Conservation (phyloP, 2,888 invertebrate genomes). For the Drosophila kuntzei region DNA sequence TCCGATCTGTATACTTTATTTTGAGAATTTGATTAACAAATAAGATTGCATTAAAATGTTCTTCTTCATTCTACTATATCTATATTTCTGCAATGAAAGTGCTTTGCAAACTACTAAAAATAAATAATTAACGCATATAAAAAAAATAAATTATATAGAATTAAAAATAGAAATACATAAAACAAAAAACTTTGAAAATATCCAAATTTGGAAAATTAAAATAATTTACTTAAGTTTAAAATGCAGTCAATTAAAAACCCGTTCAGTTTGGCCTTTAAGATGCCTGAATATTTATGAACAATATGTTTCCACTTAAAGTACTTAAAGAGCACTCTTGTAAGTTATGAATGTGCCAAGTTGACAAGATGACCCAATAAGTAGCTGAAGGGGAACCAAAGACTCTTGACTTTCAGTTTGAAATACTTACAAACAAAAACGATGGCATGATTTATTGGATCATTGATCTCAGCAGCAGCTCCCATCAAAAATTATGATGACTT, state of each 20-base stretch:
- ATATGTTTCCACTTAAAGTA: conserved; percentile 31
- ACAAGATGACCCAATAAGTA: conserved; percentile 32
- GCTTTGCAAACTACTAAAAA: no score
- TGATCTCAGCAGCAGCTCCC: conserved; percentile 39
- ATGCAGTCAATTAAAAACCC: background rate
- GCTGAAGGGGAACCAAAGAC: conserved; percentile 10
- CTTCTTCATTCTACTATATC: no score
- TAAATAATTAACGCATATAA: no score
- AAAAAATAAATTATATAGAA: no score
- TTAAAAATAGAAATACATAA: background rate
- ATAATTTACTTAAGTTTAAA: background rate
- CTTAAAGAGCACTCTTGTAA: conserved; percentile 13
- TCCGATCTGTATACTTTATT: no score
- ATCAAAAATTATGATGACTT: conserved; percentile 45
- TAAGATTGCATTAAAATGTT: no score
- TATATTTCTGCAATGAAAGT: no score
- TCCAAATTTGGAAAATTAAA: background rate
- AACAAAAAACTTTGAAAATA: background rate
- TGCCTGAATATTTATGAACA: background rate
- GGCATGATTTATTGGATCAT: conserved; percentile 46
- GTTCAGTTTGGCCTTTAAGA: background rate
- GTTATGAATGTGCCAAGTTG: conserved; percentile 22
- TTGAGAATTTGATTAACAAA: no score
- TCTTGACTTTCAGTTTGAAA: conserved; percentile 6
- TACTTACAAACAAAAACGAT: conserved; percentile 1